Evolutionary conservation across 64 coral and sea anemone genomes (phyloP).

Genomic region (Cladopsammia gracilis): DNA sequence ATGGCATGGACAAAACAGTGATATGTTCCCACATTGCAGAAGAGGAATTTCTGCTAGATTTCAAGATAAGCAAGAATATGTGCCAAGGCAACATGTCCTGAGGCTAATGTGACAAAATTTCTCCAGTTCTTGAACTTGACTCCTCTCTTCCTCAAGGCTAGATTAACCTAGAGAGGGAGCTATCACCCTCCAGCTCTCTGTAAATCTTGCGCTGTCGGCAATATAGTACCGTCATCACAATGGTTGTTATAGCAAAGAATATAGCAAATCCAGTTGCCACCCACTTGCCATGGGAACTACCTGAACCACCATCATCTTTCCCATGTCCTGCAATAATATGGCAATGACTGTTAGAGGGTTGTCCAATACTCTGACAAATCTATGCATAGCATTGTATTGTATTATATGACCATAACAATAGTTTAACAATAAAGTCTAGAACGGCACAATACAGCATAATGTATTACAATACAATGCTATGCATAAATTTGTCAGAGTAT

Average conservation of each 20-base stretch:
- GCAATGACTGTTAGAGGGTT: too few species aligned
- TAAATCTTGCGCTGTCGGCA: constrained; percentile 83
- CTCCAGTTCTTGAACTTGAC: neutral
- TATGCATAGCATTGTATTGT: too few species aligned
- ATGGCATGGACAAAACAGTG: too few species aligned
- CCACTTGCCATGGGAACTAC: constrained; percentile 64
- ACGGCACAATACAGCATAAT: too few species aligned
- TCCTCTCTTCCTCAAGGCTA: neutral
- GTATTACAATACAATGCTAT: too few species aligned
- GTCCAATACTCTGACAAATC: too few species aligned
- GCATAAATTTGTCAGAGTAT: too few species aligned
- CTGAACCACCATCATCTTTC: neutral
- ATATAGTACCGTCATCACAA: constrained; percentile 76
- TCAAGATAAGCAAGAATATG: too few species aligned
- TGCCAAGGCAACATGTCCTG: neutral
- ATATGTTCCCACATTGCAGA: too few species aligned
- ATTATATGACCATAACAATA: too few species aligned
- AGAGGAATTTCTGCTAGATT: too few species aligned
- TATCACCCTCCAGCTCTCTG: constrained; percentile 89
- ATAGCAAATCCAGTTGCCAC: constrained; percentile 83
- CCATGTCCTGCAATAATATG: neutral
- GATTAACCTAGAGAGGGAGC: constrained; percentile 89
- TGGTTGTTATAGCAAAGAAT: constrained; percentile 64
- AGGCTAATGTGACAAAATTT: neutral
- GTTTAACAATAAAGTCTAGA: too few species aligned